These are phyloP conservation scores for Smutsia temminckii DNA, from an alignment of 2,797 vertebrate genomes.

Conservation along the genomic window DNA sequence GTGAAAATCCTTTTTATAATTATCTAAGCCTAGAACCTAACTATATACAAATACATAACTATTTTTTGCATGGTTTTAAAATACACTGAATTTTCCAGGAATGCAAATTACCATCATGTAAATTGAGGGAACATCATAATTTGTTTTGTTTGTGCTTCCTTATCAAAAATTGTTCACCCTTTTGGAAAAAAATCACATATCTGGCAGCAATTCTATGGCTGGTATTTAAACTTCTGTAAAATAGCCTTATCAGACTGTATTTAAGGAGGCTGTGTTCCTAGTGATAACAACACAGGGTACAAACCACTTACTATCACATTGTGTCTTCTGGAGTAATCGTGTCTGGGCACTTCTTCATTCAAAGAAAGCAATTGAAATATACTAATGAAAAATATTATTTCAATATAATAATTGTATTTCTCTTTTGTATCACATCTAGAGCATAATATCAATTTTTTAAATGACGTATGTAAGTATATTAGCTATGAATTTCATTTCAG, in stretches of 20 bases:
- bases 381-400: not conserved
- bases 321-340: not conserved
- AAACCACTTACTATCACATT: not conserved
- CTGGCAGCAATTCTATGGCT: not conserved
- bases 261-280: not conserved
- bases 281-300: not conserved
- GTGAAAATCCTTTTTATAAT: not conserved
- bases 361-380: not conserved
- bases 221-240: not conserved
- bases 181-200: not conserved
- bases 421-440: not conserved
- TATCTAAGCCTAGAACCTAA: conserved; percentile 13
- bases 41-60: not conserved
- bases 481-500: conserved; percentile 1
- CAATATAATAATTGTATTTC: not conserved
- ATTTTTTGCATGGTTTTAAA: not conserved
- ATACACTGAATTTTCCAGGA: not conserved
- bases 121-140: not conserved
- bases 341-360: not conserved
- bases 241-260: not conserved
- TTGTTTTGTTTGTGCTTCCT: conserved; percentile 28
- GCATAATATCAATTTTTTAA: not conserved
- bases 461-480: not conserved
- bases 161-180: not conserved
- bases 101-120: not conserved